These are phyloP conservation scores for Entomobrya multifasciata DNA, from an alignment of 2,888 invertebrate species.

Conservation along the genomic window DNA sequence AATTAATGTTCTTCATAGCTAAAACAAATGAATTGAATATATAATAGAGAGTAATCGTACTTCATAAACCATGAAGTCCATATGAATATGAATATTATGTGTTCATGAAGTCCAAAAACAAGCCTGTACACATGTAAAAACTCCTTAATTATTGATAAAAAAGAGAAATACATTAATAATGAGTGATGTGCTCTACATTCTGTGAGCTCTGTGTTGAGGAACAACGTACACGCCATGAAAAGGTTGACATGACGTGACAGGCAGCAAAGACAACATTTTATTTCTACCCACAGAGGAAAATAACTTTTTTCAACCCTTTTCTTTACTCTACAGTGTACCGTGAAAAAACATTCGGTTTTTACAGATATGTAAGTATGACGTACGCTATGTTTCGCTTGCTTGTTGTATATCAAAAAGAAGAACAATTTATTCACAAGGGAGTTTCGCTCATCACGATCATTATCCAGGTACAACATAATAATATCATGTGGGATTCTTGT, in stretches of 20 bases:
- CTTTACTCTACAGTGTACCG: background rate
- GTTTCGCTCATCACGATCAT: slow-evolving; percentile 16
- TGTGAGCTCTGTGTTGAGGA: slow-evolving; percentile 5
- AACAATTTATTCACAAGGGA: slow-evolving; percentile 38
- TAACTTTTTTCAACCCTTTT: slow-evolving; percentile 44
- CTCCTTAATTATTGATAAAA: slow-evolving; percentile 29
- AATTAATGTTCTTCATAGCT: too few species aligned
- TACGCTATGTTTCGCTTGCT: too few species aligned
- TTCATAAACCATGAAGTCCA: too few species aligned
- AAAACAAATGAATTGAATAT: too few species aligned
- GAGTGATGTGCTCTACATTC: slow-evolving; percentile 27
- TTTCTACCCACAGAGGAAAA: too few species aligned
- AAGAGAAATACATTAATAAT: slow-evolving; percentile 11
- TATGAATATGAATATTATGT: background rate
- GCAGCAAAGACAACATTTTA: slow-evolving; percentile 28
- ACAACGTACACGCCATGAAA: slow-evolving; percentile 30
- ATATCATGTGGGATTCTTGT: background rate
- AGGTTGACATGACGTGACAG: slow-evolving; percentile 42
- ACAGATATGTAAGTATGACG: background rate
- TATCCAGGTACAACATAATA: slow-evolving; percentile 1
- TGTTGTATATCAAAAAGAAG: too few species aligned
- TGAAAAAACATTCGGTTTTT: background rate
- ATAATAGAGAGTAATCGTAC: too few species aligned
- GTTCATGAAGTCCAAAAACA: background rate
- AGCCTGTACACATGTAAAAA: background rate